Base-by-base conservation (phyloP, 2,113 vertebrate species). In the Dasyornis broadbenti region DNA sequence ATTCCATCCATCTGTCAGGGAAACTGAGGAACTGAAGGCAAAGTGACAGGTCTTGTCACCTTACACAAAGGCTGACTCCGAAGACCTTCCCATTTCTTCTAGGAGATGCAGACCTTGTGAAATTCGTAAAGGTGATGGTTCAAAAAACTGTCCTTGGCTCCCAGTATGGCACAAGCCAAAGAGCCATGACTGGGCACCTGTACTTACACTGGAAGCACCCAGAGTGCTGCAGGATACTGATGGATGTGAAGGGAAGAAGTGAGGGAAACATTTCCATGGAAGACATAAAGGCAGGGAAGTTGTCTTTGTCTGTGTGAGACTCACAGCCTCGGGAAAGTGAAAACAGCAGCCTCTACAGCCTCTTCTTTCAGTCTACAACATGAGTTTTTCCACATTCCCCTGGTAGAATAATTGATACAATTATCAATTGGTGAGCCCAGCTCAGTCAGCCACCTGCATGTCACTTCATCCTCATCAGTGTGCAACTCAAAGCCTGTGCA, bases 101-200 rank as follows among this genome's bases (percentile, higher is more conserved):
- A 26, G 33, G 30, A 31, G 13, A 14, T 10, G 4, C 3, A 42
- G 33, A 8, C 33, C 3, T 0, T 30, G 5, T 71, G 56, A 22
- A 18, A 5, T 14, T 81, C 8, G 35, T 44, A 40, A 24, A 45
- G 27, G 56, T 53, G 54, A 21, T 7, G 20, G 18, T 20, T 60
- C 72, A 45, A 27, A 50, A 54, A 60, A 44, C 11, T 80, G 7
- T 23, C 31, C 33, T 52, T 39, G 53, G 13, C 13, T 47, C 53
- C 39, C 44, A 33, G 10, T 3, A 7, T 8, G 21, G 39, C 26
- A 50, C 18, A 28, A 71, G 33, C 7, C 42, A n/a, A 30, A 0
- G 3, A 61, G 22, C 39, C 35, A 18, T 0, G 3, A 19, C 30
- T 13, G 10, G 44, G 27, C 9, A 6, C 13, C 53, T 47, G 11